Base-by-base conservation (phyloP, 2,113 vertebrate species). In the Centropristis striata region DNA sequence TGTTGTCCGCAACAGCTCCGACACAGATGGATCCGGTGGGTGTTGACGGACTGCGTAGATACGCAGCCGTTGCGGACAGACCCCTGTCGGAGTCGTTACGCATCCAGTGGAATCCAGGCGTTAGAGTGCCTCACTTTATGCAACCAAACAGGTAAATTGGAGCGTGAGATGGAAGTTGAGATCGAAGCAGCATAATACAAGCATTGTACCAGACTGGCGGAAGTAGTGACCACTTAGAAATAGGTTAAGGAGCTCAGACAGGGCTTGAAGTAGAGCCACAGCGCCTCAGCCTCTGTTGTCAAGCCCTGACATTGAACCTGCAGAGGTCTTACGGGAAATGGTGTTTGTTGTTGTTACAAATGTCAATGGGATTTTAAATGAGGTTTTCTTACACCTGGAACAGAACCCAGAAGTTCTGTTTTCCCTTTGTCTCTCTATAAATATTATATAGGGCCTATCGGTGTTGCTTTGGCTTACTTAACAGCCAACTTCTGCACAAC, bases 181-280 rank as follows among this genome's bases (percentile, higher is more conserved):
- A 37, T 37, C 36, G 8, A 28, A 28, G 57, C 20, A 59, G 32
- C 20, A 2, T 59, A 59, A 21, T 25, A 2, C 51, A 15, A 23
- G 2, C 11, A 10, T 7, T 36, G 11, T 28, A 28, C 53, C 25
- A 28, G 27, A 55, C 25, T 16, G 20, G 32, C 32, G 32, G 32
- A 32, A 32, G 32, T 23, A 36, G 28, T 28, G 8, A 57, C 28
- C 9, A 11, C 1, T 41, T 4, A 39, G 13, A 60, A 23, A 20
- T 36, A 57, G 36, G 20, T 59, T 59, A 32, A 57, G 27, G 16
- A 57, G 53, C 27, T 55, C 53, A 32, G 53, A 55, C 57, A 21
- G 10, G 20, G 12, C 36, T 23, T 13, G n/a, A 23, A 41, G 20
- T 39, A 8, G n/a, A 60, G n/a, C n/a, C 58, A 59, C 11, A 2